These are phyloP conservation scores for Leucoptera coffeella DNA, from an alignment of 2,888 invertebrate genomes.

Conservation along the genomic window DNA sequence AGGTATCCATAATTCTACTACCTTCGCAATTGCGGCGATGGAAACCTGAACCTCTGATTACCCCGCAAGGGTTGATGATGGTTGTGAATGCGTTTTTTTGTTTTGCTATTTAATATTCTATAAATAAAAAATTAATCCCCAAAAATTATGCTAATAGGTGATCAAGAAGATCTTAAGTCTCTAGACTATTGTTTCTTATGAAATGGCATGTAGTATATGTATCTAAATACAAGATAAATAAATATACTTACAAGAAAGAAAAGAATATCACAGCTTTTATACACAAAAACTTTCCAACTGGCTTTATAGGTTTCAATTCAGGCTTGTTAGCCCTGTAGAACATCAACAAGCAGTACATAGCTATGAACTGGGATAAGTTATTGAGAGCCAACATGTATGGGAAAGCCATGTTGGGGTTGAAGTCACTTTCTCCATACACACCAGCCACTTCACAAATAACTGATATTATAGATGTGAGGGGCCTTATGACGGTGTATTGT, in stretches of 20 bases:
- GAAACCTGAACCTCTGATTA: too few relatives aligned
- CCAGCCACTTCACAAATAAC: conserved; percentile 80
- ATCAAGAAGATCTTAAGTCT: too few relatives aligned
- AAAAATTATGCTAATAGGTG: too few relatives aligned
- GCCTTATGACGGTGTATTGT: conserved; percentile 89
- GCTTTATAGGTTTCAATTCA: conserved; percentile 87
- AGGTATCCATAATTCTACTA: too few relatives aligned
- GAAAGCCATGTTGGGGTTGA: conserved; percentile 78
- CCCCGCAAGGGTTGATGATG: too few relatives aligned
- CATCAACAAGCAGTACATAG: conserved; percentile 92
- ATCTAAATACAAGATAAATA: conserved; percentile 1
- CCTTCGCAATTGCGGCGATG: too few relatives aligned
- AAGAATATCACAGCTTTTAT: conserved; percentile 97
- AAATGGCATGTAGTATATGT: too few relatives aligned
- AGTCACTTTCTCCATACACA: conserved; percentile 89
- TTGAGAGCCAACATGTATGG: conserved; percentile 85
- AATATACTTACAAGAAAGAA: conserved; percentile 87
- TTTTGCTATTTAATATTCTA: too few relatives aligned
- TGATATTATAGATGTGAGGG: conserved; percentile 83
- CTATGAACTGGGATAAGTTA: conserved; percentile 90
- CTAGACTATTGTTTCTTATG: too few relatives aligned
- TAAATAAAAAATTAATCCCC: too few relatives aligned
- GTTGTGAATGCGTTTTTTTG: too few relatives aligned
- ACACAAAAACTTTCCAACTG: conserved; percentile 91
- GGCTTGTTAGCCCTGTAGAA: conserved; percentile 87